Evolutionary conservation across 2,113 vertebrate genomes (phyloP).

Genomic region (Sceloporus tristichus): DNA sequence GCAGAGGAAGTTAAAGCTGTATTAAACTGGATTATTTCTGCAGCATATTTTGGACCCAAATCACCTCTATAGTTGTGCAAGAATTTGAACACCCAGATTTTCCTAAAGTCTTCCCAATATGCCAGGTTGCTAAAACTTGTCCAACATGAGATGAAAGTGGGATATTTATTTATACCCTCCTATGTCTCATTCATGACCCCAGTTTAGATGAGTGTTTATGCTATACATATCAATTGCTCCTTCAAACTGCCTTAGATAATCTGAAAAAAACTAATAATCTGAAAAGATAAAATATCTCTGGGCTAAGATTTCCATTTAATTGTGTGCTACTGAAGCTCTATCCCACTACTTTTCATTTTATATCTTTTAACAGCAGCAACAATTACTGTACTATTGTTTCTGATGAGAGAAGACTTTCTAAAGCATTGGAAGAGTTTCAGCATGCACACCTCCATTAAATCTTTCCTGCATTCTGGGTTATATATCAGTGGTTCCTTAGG

Average conservation of each 20-base stretch:
- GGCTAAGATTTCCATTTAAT: neutral
- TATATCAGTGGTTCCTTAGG: neutral
- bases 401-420: neutral
- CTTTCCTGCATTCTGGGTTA: neutral
- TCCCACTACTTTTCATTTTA: neutral
- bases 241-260: neutral
- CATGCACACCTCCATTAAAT: neutral
- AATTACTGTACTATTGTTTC: neutral
- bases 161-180: too few relatives aligned
- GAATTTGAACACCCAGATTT: too few relatives aligned
- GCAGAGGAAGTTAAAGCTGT: too few relatives aligned
- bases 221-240: neutral
- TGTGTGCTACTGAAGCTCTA: conserved; percentile 12
- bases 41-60: too few relatives aligned
- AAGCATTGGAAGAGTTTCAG: neutral
- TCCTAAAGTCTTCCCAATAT: too few relatives aligned
- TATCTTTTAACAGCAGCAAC: neutral
- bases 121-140: too few relatives aligned
- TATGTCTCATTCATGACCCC: too few relatives aligned
- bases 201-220: too few relatives aligned
- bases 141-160: too few relatives aligned
- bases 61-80: too few relatives aligned
- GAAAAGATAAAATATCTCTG: neutral
- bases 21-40: too few relatives aligned
- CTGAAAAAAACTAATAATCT: neutral